A percentile compares a stretch with the other conserved stretches of the same genome.
These are phyloP conservation scores for Hydrotaea cyrtoneurina DNA, from an alignment of 2,888 invertebrate species.

Conservation along the genomic window DNA sequence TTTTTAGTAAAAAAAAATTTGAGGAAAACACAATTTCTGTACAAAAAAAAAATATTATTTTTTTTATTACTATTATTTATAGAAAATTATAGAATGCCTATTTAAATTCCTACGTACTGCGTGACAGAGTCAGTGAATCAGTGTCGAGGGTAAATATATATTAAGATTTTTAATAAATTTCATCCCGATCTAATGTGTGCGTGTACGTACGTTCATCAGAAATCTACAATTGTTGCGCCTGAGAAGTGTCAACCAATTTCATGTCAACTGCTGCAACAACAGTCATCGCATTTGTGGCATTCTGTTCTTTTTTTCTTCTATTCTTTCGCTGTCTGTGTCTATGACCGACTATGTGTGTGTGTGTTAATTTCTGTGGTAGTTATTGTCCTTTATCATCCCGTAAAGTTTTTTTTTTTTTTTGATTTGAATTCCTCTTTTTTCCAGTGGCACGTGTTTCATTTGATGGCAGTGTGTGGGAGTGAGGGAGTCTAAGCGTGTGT, in stretches of 20 bases:
- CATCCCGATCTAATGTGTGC: no score
- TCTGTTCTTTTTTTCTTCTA: slow-evolving; percentile 3
- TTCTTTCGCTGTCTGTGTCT: slow-evolving; percentile 8
- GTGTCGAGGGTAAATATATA: no score
- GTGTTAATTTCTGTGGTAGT: slow-evolving; percentile 20
- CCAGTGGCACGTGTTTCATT: slow-evolving; percentile 42
- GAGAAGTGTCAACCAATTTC: slow-evolving; percentile 63
- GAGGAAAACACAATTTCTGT: no score
- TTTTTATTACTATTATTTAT: no score
- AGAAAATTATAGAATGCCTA: no score
- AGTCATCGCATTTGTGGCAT: slow-evolving; percentile 45
- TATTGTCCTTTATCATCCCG: slow-evolving; percentile 35
- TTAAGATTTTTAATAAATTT: no score
- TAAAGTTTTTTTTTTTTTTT: slow-evolving; percentile 33
- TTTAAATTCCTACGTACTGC: no score
- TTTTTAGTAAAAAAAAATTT: no score
- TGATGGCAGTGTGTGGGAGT: slow-evolving; percentile 29
- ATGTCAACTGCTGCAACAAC: slow-evolving; percentile 57
- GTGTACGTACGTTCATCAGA: not conserved
- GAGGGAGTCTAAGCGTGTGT: slow-evolving; percentile 33
- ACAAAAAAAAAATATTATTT: no score
- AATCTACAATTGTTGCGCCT: slow-evolving; percentile 53
- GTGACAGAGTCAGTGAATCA: no score
- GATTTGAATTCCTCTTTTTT: slow-evolving; percentile 24
- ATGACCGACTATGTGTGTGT: not conserved